Percentiles rank a stretch among this genome's conserved stretches.
These are phyloP conservation scores for Drosophila arizonae DNA, from an alignment of 1,140 invertebrate species.

Conservation along the genomic window DNA sequence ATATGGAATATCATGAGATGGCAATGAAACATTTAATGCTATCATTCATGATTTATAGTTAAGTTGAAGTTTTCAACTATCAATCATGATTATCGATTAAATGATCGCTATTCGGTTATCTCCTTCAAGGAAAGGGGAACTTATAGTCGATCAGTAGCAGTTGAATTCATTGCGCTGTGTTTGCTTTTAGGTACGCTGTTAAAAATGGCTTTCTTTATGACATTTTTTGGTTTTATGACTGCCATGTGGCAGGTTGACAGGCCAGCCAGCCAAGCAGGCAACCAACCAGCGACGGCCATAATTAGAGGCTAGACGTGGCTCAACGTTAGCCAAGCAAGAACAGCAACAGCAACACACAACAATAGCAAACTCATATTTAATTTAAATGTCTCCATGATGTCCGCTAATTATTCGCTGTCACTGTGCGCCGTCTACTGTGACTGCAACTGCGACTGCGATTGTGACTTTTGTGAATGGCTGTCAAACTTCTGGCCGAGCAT, in stretches of 20 bases:
- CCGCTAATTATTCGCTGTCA: conserved; percentile 70
- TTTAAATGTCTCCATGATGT: conserved; percentile 65
- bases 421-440: conserved; percentile 50
- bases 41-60: too few relatives aligned
- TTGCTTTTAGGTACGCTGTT: conserved; percentile 30
- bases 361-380: conserved; percentile 59
- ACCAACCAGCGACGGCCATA: conserved; percentile 47
- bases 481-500: conserved; percentile 3
- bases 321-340: conserved; percentile 10
- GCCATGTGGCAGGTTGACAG: conserved; percentile 54
- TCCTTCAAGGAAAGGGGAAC: conserved; percentile 5
- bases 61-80: too few relatives aligned
- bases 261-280: conserved; percentile 20
- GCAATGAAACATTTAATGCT: too few relatives aligned
- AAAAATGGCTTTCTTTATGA: conserved; percentile 74
- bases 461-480: conserved; percentile 14
- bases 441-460: conserved; percentile 35
- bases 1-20: too few relatives aligned
- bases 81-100: too few relatives aligned
- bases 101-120: too few relatives aligned
- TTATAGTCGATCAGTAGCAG: background rate
- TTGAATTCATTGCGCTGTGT: background rate
- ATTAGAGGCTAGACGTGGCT: conserved; percentile 54
- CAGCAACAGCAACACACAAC: background rate
- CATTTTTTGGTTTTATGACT: conserved; percentile 62